phyloP scores from a whole-genome alignment of 2,888 invertebrate species.

The Argynnis bischoffii region DNA sequence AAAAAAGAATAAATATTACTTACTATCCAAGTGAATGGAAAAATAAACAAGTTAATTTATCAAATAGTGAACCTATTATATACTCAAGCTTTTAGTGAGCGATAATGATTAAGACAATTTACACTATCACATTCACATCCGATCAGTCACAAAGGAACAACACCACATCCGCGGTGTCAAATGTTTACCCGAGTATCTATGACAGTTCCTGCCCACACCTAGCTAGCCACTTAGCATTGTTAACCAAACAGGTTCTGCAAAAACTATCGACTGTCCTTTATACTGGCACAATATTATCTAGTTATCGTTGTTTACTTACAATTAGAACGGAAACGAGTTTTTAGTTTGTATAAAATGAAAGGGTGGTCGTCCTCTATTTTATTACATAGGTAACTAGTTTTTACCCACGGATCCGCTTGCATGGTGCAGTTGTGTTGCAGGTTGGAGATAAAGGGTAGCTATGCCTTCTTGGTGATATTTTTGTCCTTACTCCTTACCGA shows the following conservation, averaged over 20 bases:
- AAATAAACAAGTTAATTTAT: too few species aligned
- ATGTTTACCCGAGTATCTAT: constrained; percentile 48
- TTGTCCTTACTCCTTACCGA: too few species aligned
- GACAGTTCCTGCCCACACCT: constrained; percentile 37
- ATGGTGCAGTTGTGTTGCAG: too few species aligned
- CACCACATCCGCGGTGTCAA: constrained; percentile 53
- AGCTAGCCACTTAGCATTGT: constrained; percentile 26
- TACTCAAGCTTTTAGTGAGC: too few species aligned
- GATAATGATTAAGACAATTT: background rate
- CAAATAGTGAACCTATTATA: too few species aligned
- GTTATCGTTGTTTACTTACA: constrained; percentile 16
- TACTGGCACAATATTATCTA: constrained; percentile 21
- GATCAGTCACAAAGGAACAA: constrained; percentile 27
- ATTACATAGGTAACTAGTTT: too few species aligned
- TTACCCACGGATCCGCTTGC: too few species aligned
- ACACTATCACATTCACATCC: background rate
- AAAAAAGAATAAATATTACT: too few species aligned
- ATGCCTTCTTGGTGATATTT: too few species aligned
- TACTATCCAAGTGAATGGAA: too few species aligned
- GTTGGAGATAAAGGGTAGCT: too few species aligned
- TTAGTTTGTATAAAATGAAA: background rate
- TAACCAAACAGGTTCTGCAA: constrained; percentile 31
- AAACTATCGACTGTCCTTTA: constrained; percentile 24
- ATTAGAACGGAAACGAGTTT: constrained; percentile 19
- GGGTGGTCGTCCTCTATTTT: too few species aligned